Base-by-base conservation (phyloP, 2,888 invertebrate genomes). In the Entomobrya proxima region DNA sequence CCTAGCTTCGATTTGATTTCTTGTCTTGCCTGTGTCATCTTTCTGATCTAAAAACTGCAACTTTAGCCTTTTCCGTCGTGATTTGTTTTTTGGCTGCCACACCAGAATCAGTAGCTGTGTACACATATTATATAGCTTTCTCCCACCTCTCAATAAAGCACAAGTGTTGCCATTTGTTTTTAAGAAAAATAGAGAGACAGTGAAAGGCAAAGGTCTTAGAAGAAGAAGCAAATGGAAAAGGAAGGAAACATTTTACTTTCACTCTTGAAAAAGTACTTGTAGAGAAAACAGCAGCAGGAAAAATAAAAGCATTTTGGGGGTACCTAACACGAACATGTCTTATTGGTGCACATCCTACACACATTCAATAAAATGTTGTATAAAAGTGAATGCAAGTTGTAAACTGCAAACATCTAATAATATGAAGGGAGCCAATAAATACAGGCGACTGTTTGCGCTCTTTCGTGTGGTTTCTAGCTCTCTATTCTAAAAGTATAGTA, bases 221-320 rank as follows among this genome's bases (percentile, higher is more conserved):
- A 32, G 13, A 37, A n/a, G 15, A 50, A 47, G 72, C 32, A 47
- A 74, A 35, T 50, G 74, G 32, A 35, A 75, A 75, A 75, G 75
- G 55, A 75, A 75, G 75, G 75, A 75, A 55, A 27, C 75, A 55
- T 21, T 77, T 77, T 77, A 40, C 75, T 75, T 75, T 55, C 75
- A 64, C 64, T 64, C 37, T 21, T 11, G n/a, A 30, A 5, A 27
- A 27, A n/a, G n/a, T n/a, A n/a, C n/a, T n/a, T n/a, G 55, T 55
- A 27, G 50, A 18, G 50, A 50, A 1, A 2, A 2, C 18, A 18
- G 27, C 55, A 24, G 47, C n/a, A 47, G 15, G n/a, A 47, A 47
- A 15, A 47, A 55, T 21, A 55, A 55, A 24, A 55, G 6, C 11
- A 4, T 24, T 24, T 27, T 27, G 3, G 24, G 15, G 11, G 47